Base-by-base conservation (phyloP, 30 jellyfish, hydroid and myxozoan genomes). In the Pelagia noctiluca region DNA sequence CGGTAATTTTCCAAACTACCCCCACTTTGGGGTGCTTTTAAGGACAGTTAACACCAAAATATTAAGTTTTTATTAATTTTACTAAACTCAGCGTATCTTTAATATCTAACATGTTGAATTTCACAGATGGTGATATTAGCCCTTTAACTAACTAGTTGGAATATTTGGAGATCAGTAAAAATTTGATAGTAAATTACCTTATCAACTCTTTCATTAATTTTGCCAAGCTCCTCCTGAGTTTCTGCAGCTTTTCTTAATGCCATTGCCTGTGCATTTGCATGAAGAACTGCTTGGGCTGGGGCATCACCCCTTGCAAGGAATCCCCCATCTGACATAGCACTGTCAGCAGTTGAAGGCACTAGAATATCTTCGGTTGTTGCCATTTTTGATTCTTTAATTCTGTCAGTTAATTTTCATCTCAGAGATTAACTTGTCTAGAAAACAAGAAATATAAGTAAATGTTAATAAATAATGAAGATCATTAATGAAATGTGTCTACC, bases 281-380 rank as follows among this genome's bases (percentile, higher is more conserved):
- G 90, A 4, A 86, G 42, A 12, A 86, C 96, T 0, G 96, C 89
- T 75, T 75, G 90, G 0, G 96, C 96, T 1, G 96, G 96, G 2
- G 90, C 90, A 75, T 86, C 96, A 3, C 96, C 96, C 46, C 90
- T 75, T 34, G 22, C 48, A 5, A 80, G 53, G 57, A 80, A 64
- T 30, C 90, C 90, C 1, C 84, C 65, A 18, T 80, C 84, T 1
- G 90, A 65, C 31, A 24, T 22, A 50, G 48, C 60, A 49, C 83
- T 66, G 29, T 66, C 90, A 32, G 88, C 71, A 16, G 88, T 76
- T 23, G 88, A 50, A 1, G 76, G 36, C 1, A 30, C 30, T 38
- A 25, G 28, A 50, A 71, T 26, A 47, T 71, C 2, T 31, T 8
- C 3, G 76, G 4, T 5, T 21, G 32, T 10, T 47, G 11, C 19